phyloP scores from a whole-genome alignment of 2,888 invertebrate species.

The Pachydiplax longipennis region DNA sequence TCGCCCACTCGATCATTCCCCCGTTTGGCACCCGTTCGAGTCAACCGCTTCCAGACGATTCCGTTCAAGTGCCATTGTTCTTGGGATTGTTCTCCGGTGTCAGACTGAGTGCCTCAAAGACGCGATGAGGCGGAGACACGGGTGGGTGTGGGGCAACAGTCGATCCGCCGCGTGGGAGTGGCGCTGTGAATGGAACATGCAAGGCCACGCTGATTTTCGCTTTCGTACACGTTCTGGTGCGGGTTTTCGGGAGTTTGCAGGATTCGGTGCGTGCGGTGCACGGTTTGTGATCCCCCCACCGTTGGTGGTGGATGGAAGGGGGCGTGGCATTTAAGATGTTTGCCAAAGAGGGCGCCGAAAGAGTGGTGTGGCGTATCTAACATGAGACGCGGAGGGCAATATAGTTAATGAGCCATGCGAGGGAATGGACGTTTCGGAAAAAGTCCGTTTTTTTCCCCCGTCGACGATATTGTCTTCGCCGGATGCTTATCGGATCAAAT shows the following conservation, averaged over 20 bases:
- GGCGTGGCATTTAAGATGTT: constrained; percentile 14
- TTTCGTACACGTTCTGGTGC: background rate
- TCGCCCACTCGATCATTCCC: background rate
- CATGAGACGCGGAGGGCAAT: background rate
- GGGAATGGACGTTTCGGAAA: background rate
- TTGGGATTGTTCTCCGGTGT: background rate
- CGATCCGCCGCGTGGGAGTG: background rate
- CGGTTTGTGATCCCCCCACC: background rate
- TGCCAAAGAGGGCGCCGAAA: background rate
- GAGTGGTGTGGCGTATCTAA: background rate
- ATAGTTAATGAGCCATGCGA: background rate
- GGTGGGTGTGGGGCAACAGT: background rate
- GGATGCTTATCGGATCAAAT: background rate
- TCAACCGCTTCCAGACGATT: background rate
- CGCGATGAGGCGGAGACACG: background rate
- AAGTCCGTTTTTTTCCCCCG: background rate
- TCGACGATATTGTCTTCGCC: background rate
- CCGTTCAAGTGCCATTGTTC: background rate
- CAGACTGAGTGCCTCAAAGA: background rate
- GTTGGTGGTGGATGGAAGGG: background rate
- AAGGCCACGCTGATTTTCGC: background rate
- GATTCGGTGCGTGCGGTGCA: background rate
- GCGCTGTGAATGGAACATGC: too few species aligned
- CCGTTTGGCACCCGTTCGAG: background rate
- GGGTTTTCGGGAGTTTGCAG: background rate